A percentile compares a stretch with the other conserved stretches of the same genome.
These are phyloP conservation scores for Ophioninae sp. DNA, from an alignment of 2,888 invertebrate species.

Conservation along the genomic window DNA sequence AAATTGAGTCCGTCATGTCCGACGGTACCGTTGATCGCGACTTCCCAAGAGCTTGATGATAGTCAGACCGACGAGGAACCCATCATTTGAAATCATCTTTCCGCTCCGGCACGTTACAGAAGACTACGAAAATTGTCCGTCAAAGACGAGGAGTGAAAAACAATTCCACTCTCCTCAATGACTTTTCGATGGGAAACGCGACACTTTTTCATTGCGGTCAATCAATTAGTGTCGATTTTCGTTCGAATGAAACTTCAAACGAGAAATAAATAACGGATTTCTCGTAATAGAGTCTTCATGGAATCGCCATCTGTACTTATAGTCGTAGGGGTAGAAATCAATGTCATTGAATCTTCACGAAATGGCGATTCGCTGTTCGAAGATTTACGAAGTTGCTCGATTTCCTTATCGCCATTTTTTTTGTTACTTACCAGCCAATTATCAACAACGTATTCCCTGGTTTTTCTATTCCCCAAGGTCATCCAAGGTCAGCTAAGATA, in stretches of 20 bases:
- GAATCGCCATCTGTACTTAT: conserved; percentile 58
- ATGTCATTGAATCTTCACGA: not conserved
- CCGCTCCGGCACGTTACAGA: not conserved
- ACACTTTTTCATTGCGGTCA: conserved; percentile 52
- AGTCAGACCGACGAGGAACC: conserved; percentile 86
- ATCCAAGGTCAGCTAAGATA: not conserved
- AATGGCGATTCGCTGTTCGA: not conserved
- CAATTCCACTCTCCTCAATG: not conserved
- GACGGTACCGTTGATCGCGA: conserved; percentile 77
- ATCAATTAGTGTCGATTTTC: conserved; percentile 27
- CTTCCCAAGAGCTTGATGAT: conserved; percentile 84
- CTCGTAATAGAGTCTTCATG: conserved; percentile 2
- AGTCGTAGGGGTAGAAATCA: conserved; percentile 27
- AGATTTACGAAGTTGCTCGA: not conserved
- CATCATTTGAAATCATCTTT: conserved; percentile 81
- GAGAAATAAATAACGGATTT: conserved; percentile 8
- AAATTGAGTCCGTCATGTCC: conserved; percentile 82
- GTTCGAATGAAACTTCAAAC: not conserved
- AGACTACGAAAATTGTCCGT: conserved; percentile 1
- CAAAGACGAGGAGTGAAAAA: not conserved
- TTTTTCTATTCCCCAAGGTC: not conserved
- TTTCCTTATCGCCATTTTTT: not conserved
- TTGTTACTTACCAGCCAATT: not conserved
- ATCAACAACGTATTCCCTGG: too few species aligned
- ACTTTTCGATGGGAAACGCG: conserved; percentile 5